Base-by-base conservation (phyloP, 2,888 invertebrate species). In the Eristalis intricaria region DNA sequence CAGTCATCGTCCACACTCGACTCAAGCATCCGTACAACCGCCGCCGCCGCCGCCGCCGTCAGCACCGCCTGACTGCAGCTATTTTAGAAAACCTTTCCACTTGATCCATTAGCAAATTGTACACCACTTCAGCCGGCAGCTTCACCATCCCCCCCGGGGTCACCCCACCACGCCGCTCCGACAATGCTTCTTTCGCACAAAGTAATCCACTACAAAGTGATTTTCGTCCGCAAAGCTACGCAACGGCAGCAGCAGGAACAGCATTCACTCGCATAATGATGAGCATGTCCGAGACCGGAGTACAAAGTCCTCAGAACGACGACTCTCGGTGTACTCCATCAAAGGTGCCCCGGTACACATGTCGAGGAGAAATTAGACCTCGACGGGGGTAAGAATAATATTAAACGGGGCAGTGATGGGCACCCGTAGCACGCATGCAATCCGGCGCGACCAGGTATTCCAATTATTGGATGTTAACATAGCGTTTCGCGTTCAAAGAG, bases 401-500 rank as follows among this genome's bases (percentile, higher is more conserved):
- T 83, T 50, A 66, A 86, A 75, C 68, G 58, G 23, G 10, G 23
- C 15, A 23, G 38, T 11, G 61, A 60, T 61, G 69, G n/a, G 26
- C 4, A 50, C 13, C 43, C 32, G 29, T 4, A 8, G 50, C 50
- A 70, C 78, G 71, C 84, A 83, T 60, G 73, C 75, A 73, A 69
- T 50, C 79, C 76, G 78, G 64, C 64, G 80, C 80, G 73, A 80
- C 79, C 79, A 87, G 87, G 84, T 84, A 87, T 87, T 87, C 79
- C 87, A 87, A 87, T 87, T 84, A 87, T 79, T 87, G 71, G 84
- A 84, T 87, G 87, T 87, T 87, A 87, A 87, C 87, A 87, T 87
- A 87, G 80, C 87, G 84, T 76, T 87, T 79, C 87, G 87, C 87
- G 84, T 80, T 87, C 87, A 87, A 87, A 87, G 87, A 79, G 79